Percentiles rank a stretch among this genome's conserved stretches.
phyloP scores from a whole-genome alignment of 2,113 vertebrate genomes.

The Spea multiplicata region DNA sequence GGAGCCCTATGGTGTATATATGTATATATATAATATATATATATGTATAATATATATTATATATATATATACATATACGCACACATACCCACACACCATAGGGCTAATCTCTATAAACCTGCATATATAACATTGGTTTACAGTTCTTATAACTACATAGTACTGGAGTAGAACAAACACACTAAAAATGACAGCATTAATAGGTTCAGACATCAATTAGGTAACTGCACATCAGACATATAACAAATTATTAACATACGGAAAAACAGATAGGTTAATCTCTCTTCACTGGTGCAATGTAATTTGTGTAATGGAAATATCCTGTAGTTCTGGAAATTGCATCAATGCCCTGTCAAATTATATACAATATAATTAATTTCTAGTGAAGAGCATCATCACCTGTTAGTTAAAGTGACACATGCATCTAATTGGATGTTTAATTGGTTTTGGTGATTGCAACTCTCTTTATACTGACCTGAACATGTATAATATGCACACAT shows the following conservation, averaged over 20 bases:
- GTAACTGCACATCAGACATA: neutral
- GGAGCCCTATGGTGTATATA: no score
- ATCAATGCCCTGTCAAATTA: constrained; percentile 13
- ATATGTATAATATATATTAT: no score
- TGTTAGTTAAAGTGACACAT: constrained; percentile 12
- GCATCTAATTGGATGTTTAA: constrained; percentile 32
- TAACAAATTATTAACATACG: constrained; percentile 10
- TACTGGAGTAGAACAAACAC: neutral
- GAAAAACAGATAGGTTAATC: constrained; percentile 1
- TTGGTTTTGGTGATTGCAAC: neutral
- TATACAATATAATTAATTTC: constrained; percentile 27
- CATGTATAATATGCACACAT: no score
- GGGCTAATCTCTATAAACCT: no score
- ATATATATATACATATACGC: no score
- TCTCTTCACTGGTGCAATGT: neutral
- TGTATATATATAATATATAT: no score
- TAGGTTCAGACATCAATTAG: constrained; percentile 13
- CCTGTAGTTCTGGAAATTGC: constrained; percentile 1
- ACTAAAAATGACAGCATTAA: neutral
- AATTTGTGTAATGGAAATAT: constrained; percentile 23
- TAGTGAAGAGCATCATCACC: constrained; percentile 12
- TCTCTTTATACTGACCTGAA: neutral
- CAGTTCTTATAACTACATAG: neutral
- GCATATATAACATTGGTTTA: neutral
- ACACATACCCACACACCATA: no score